Evolutionary conservation across 2,113 vertebrate species (phyloP), one percentile per base, ranked within the genome.

Genomic region (Accipiter virgatus): DNA sequence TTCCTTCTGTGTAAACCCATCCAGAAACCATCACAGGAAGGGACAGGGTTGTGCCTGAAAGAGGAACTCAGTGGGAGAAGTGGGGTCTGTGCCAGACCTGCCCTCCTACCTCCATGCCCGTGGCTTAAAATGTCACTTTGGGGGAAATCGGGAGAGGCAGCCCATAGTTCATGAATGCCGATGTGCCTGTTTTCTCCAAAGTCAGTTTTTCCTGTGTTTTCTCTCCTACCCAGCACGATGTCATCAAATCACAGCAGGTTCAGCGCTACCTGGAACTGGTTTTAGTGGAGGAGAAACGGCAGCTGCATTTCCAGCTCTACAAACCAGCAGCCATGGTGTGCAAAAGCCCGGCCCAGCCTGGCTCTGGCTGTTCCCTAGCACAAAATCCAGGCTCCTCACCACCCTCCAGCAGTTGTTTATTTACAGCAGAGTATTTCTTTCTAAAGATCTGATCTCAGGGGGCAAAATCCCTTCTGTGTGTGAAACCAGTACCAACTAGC

Each of bases 391-490:
- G 91, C 59, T 84, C 68, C 85, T 85, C 77, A 32, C 81, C 5
- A 0, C 74, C 73, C 93, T 90, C 81, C 86, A 66, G 86, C 82
- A 85, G 36, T 0, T 58, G 59, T 81, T 93, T 90, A 87, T 75
- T 94, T 83, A 68, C 89, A 91, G 86, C 75, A 65, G 43, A 7
- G 43, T 19, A 18, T 58, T 93, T 91, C 79, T 85, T 91, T 63
- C 85, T 91, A 90, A 95, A 91, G 90, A 91, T 89, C 47, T 15
- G 47, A 42, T 90, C 92, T 93, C 78, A 48, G 61, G 55, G 56
- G 86, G 63, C 43, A 85, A 94, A 94, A 87, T 71, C 85, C 56
- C 70, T 74, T 85, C 78, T 79, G 50, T 42, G 52, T 67, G 23
- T 2, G n/a, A 78, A 86, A 91, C 92, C 81, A 90, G 78, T 50